Evolutionary conservation across 2,797 vertebrate species (phyloP).

Genomic region (Molossus molossus): DNA sequence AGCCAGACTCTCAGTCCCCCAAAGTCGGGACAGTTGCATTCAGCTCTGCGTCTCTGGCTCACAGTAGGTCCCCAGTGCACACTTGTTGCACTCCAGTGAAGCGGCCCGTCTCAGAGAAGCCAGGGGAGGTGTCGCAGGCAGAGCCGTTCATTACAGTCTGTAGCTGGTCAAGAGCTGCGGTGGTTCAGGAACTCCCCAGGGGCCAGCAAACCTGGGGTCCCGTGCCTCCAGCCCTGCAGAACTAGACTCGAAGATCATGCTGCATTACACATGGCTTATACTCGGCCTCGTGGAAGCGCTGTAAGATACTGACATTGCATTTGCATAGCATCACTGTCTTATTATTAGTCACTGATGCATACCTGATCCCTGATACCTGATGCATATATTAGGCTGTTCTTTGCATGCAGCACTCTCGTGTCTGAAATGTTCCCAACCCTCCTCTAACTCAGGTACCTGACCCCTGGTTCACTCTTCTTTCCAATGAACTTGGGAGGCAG

Average conservation of each 20-base stretch:
- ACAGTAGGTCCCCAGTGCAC: accelerated
- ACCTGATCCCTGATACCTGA: not conserved
- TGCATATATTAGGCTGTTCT: not conserved
- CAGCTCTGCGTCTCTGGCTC: not conserved
- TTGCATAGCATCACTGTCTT: not conserved
- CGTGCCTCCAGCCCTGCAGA: slow-evolving; percentile 83
- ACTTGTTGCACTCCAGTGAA: not conserved
- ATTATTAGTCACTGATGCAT: not conserved
- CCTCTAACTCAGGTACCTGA: not conserved
- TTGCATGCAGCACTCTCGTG: accelerated
- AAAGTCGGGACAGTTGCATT: not conserved
- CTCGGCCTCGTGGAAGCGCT: slow-evolving; percentile 72
- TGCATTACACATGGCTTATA: slow-evolving; percentile 80
- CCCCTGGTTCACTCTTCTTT: not conserved
- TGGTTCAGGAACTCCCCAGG: slow-evolving; percentile 86
- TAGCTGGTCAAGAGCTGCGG: slow-evolving; percentile 85
- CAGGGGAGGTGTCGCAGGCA: slow-evolving; percentile 82
- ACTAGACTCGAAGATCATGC: slow-evolving; percentile 85
- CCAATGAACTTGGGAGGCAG: not conserved
- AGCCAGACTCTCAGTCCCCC: not conserved
- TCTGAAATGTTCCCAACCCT: not conserved
- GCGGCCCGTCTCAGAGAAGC: slow-evolving; percentile 82
- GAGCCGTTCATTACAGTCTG: slow-evolving; percentile 81
- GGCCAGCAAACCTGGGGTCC: slow-evolving; percentile 84
- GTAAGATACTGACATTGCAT: not conserved